phyloP scores from a whole-genome alignment of 1,140 invertebrate genomes.

The Euwallacea similis region DNA sequence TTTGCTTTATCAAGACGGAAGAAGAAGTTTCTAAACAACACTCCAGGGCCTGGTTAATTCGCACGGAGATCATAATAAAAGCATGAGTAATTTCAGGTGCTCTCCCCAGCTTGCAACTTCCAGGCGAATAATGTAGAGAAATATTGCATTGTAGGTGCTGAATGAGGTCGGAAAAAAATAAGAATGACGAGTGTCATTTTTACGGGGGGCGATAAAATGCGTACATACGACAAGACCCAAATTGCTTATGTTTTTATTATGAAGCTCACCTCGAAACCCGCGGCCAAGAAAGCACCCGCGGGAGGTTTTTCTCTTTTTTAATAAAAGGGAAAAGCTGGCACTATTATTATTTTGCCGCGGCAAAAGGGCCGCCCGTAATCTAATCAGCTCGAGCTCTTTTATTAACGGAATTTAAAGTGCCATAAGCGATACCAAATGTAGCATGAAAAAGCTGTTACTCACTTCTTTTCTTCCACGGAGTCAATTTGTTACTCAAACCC shows the following conservation, averaged over 20 bases:
- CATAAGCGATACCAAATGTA: not conserved
- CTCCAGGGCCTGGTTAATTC: too few species aligned
- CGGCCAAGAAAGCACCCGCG: not conserved
- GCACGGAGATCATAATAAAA: too few species aligned
- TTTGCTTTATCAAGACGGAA: too few species aligned
- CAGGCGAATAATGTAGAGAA: too few species aligned
- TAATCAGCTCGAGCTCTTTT: not conserved
- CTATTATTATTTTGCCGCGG: not conserved
- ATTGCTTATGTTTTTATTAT: conserved; percentile 6
- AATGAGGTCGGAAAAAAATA: too few species aligned
- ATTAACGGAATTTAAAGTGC: conserved; percentile 2
- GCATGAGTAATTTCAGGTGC: too few species aligned
- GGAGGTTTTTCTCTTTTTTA: not conserved
- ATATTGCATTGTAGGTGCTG: too few species aligned
- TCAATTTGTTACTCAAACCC: not conserved
- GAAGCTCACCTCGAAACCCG: not conserved
- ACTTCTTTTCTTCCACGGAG: not conserved
- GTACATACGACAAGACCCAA: not conserved
- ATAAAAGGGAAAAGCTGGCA: not conserved
- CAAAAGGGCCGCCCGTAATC: not conserved
- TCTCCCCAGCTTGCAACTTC: too few species aligned
- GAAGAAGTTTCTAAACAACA: too few species aligned
- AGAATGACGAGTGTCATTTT: too few species aligned
- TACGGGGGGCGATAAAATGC: not conserved
- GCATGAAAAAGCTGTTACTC: not conserved